Base-by-base conservation (phyloP, 1,140 invertebrate species). In the Drosophila serrata region DNA sequence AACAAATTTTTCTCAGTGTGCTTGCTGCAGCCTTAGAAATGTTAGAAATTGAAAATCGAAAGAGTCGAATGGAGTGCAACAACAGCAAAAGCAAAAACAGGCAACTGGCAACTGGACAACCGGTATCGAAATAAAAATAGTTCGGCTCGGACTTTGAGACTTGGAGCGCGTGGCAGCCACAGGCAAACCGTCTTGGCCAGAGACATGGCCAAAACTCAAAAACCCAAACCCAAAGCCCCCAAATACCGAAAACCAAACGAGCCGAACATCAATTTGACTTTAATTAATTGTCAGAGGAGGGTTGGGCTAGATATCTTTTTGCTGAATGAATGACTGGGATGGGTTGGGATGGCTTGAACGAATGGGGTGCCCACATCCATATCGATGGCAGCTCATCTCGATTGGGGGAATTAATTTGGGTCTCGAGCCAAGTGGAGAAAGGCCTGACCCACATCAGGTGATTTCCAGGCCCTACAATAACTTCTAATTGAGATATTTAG, bases 401-500 rank as follows among this genome's bases (percentile, higher is more conserved):
- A 31, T 27, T 13, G 60, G 64, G 51, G 60, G 63, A 79, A 79
- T 70, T 75, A 67, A 82, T 75, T 68, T 73, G 60, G 69, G 81
- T 69, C 67, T 80, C 58, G 45, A 70, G 51, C 19, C 19, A 64
- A 64, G 61, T 49, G 65, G 82, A 88, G 84, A 87, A 87, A 87
- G 80, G 80, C 73, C 62, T 88, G 84, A 87, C 79, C 84, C 62
- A 87, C 75, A 87, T 87, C 61, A 76, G 69, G 63, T 65, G 65
- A 56, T 76, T 75, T 56, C 48, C 57, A 56, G 62, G 43, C 76
- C 80, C 76, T 74, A 74, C 65, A 88, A 78, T 72, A 63, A 64
- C 85, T 75, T 84, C 80, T 88, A 88, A 88, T 88, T 90, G 84
- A 90, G 85, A 77, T 90, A 90, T 88, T 88, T 88, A 88, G 84